Evolutionary conservation across 1,140 invertebrate species (phyloP), one percentile per base, ranked within the genome.

Genomic region (Chrysopa pallens): DNA sequence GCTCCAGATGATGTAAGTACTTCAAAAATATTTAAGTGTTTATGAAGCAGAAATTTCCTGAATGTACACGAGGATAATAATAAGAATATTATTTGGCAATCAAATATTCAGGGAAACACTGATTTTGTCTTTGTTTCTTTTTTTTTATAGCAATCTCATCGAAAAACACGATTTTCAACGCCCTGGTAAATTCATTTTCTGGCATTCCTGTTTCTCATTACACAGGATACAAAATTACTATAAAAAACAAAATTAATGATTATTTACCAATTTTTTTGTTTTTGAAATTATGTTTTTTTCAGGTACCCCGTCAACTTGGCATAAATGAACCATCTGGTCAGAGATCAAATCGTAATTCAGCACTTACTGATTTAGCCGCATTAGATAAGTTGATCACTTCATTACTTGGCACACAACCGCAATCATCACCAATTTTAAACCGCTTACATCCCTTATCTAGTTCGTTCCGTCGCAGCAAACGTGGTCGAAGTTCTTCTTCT

Each of bases 1-100:
- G 70, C 66, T 29, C 64, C 70, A 15, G 72, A 76, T 31, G 73
- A 78, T 59, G 74, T 79, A 63, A 60, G 47, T 44, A 11, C 11
- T 27, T 5, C 8, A 9, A 33, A n/a, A 2, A 33, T 42, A 13
- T 31, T 7, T 2, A 15, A 37, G 6, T 29, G 29, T 29, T 39
- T 12, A 5, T 23, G 17, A n/a, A 5, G 17, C 17, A 23, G 5
- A 23, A 23, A 23, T 23, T 23, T 23, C 17, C 17, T 23, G 17
- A 23, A 23, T 23, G 17, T 23, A 23, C 17, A 5, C 17, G 17
- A 23, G 5, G 17, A 23, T 3, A 23, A 23, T 23, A 2, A 5
- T 2, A 23, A 23, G 2, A 23, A 23, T 3, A 23, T 2, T 23
- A 23, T 23, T 23, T 23, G 17, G 5, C 17, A 23, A 23, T 3